Evolutionary conservation across 92 coral and sea anemone genomes (phyloP).

Genomic region (Blastomussa wellsi): DNA sequence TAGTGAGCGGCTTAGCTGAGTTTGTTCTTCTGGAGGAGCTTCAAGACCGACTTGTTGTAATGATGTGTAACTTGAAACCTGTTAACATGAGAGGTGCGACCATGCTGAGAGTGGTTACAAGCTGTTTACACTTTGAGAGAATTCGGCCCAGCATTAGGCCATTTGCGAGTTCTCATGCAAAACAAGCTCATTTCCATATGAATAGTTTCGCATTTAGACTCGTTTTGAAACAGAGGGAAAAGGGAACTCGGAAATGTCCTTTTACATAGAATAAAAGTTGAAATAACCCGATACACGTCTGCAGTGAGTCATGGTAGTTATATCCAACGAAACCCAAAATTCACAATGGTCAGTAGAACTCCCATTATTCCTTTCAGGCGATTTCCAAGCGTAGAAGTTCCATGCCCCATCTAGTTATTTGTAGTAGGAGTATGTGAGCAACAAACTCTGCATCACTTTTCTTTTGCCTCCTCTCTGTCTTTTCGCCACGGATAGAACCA

Average conservation of each 20-base stretch:
- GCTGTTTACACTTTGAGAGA: neutral
- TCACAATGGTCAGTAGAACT: too few relatives aligned
- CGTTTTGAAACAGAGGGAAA: too few relatives aligned
- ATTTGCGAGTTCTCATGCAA: too few relatives aligned
- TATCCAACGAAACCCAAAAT: too few relatives aligned
- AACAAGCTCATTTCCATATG: too few relatives aligned
- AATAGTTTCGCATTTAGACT: too few relatives aligned
- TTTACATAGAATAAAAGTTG: too few relatives aligned
- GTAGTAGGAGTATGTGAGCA: neutral
- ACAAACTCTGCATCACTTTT: neutral
- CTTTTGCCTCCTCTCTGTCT: neutral
- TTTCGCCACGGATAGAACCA: neutral
- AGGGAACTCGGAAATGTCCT: too few relatives aligned
- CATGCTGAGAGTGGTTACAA: neutral
- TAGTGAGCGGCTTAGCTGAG: conserved; percentile 91
- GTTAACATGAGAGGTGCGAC: conserved; percentile 88
- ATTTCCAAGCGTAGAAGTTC: neutral
- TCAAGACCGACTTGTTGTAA: conserved; percentile 85
- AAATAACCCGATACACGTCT: too few relatives aligned
- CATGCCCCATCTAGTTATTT: neutral
- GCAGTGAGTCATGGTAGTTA: too few relatives aligned
- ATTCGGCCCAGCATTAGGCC: too few relatives aligned
- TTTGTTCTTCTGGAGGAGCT: conserved; percentile 80
- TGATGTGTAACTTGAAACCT: conserved; percentile 94
- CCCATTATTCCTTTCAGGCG: too few relatives aligned